Base-by-base conservation (phyloP, 2,113 vertebrate species). In the Hiodon alosoides region DNA sequence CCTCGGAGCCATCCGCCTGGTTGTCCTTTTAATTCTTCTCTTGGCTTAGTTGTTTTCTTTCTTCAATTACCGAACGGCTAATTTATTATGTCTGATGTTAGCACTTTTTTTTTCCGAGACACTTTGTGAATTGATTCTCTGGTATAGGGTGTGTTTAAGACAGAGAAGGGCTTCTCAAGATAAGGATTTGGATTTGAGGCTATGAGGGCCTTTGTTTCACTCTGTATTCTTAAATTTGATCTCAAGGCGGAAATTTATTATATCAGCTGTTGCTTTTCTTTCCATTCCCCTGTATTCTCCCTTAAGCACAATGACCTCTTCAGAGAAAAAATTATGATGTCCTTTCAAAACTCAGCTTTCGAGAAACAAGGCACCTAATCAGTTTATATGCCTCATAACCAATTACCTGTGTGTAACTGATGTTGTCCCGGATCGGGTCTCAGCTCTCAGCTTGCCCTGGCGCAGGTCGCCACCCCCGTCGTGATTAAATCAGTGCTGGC, bases 371-470 rank as follows among this genome's bases (percentile, higher is more conserved):
- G 7, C 65, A 10, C 54, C 47, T 75, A 67, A 67, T 67, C 64
- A 54, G 31, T 68, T 67, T 67, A 75, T 75, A 58, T 47, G 73
- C 62, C 54, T 55, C 65, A 31, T 59, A 68, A 73, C 72, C 61
- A 47, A 11, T 66, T 73, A 10, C 72, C 16, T 47, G 53, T 58
- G 73, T 67, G 73, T 67, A 67, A 57, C 53, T 54, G 31, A 57
- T n/a, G 64, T 52, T 51, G 11, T 17, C 46, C 46, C 7, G 58
- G 73, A 57, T 31, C 58, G 62, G 13, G 54, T 58, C 67, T 59
- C 31, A 58, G 62, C 54, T 67, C 3, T 17, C 31, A 31, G 31
- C 31, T 31, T 31, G 62, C 51, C 52, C 53, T 51, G 61, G 72
- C 60, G 57, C 72, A 16, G 52, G 31, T 31, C 31, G 31, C 48